phyloP scores from a whole-genome alignment of 2,797 vertebrate genomes.

The Dendrocincla tyrannina region DNA sequence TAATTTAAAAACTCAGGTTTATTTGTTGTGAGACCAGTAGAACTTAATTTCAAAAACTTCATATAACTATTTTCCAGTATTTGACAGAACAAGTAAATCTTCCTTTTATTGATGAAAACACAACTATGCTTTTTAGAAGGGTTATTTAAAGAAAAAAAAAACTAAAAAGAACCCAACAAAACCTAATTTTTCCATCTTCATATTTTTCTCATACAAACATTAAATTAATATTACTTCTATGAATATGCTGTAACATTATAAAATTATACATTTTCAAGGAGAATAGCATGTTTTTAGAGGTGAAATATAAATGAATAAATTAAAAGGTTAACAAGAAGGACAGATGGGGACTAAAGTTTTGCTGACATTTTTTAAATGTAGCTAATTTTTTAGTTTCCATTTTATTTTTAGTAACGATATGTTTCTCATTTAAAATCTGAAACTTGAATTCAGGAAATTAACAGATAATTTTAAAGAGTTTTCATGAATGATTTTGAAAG shows the following conservation, averaged over 20 bases:
- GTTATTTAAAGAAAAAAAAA: too few relatives aligned
- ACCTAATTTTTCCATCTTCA: fast-evolving
- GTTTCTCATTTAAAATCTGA: neutral
- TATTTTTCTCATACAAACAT: neutral
- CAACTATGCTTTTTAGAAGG: neutral
- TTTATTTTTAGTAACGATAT: neutral
- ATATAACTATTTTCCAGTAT: neutral
- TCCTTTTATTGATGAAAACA: neutral
- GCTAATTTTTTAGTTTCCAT: neutral
- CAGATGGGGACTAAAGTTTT: neutral
- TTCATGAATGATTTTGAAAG: neutral
- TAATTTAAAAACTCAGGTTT: neutral
- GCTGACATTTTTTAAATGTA: neutral
- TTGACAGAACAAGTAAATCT: neutral
- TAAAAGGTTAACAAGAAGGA: neutral
- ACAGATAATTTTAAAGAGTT: neutral
- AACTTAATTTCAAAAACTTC: neutral
- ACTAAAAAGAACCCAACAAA: neutral
- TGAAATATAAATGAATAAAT: neutral
- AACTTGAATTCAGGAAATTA: neutral
- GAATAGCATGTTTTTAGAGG: neutral
- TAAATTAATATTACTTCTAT: neutral
- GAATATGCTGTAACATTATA: neutral
- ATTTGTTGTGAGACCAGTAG: neutral
- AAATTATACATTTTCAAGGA: neutral